Conservation (phyloP, 2,113 vertebrate species). For the Phrynosoma platyrhinos region DNA sequence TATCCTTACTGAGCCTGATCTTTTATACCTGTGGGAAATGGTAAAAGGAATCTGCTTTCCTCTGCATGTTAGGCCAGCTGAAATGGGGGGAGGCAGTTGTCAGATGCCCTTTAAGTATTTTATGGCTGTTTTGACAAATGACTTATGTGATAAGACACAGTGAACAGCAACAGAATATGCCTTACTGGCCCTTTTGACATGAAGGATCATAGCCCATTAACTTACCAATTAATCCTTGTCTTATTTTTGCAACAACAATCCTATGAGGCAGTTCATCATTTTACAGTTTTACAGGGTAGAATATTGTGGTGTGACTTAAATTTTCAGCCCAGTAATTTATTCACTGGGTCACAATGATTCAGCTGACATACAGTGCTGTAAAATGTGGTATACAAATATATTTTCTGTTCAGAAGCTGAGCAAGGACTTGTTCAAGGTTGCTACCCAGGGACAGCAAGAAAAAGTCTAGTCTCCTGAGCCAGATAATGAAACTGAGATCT, state of each 20-base stretch:
- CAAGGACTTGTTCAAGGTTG: neutral
- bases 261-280: neutral
- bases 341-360: neutral
- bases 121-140: neutral
- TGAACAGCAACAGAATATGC: neutral
- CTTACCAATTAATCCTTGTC: neutral
- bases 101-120: constrained; percentile 2
- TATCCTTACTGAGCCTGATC: neutral
- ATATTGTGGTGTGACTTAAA: neutral
- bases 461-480: neutral
- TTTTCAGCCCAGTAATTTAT: neutral
- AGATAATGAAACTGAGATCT: constrained; percentile 9
- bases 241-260: neutral
- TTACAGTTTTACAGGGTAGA: neutral
- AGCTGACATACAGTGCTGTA: neutral
- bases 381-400: neutral
- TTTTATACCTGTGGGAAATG: neutral
- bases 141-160: neutral
- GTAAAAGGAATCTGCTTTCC: neutral
- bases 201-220: neutral
- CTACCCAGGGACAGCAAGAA: neutral
- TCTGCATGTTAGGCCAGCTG: neutral
- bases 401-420: neutral
- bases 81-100: neutral
- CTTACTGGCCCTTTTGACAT: neutral